Conservation (phyloP, 2,113 vertebrate genomes). For the Cathartes aura region DNA sequence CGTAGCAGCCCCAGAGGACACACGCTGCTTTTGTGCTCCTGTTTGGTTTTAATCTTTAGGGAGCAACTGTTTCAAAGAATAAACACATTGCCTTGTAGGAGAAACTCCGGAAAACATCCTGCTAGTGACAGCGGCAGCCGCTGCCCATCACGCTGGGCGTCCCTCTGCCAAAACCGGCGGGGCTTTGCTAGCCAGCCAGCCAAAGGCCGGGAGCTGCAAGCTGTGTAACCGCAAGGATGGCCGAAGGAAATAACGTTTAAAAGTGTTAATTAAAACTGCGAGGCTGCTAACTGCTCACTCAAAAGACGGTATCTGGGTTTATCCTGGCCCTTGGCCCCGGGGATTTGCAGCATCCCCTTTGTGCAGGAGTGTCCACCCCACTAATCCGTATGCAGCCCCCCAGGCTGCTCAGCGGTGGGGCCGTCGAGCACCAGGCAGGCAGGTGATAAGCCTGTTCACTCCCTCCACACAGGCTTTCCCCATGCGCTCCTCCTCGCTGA, state of each 20-base stretch:
- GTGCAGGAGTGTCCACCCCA: background rate
- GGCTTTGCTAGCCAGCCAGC: background rate
- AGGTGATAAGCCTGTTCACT: background rate
- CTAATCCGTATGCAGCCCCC: rapidly evolving
- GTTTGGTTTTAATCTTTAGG: slow-evolving; percentile 22
- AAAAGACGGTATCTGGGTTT: background rate
- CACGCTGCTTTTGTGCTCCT: background rate
- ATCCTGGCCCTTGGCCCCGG: background rate
- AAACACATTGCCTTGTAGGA: slow-evolving; percentile 4
- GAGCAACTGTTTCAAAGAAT: slow-evolving; percentile 48
- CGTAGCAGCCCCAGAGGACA: background rate
- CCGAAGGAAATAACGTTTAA: background rate
- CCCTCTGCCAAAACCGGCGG: background rate
- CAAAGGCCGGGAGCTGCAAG: background rate
- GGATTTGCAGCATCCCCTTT: background rate
- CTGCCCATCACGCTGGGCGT: background rate
- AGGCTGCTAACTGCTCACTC: background rate
- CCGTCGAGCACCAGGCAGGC: rapidly evolving
- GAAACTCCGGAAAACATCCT: slow-evolving; percentile 23
- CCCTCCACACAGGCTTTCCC: background rate
- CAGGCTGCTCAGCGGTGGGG: rapidly evolving
- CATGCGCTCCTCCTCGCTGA: rapidly evolving
- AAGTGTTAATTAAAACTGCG: background rate
- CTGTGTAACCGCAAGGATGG: background rate
- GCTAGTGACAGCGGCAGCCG: slow-evolving; percentile 22